Base-by-base conservation (phyloP, 2,888 invertebrate species). In the Graphium colonna region DNA sequence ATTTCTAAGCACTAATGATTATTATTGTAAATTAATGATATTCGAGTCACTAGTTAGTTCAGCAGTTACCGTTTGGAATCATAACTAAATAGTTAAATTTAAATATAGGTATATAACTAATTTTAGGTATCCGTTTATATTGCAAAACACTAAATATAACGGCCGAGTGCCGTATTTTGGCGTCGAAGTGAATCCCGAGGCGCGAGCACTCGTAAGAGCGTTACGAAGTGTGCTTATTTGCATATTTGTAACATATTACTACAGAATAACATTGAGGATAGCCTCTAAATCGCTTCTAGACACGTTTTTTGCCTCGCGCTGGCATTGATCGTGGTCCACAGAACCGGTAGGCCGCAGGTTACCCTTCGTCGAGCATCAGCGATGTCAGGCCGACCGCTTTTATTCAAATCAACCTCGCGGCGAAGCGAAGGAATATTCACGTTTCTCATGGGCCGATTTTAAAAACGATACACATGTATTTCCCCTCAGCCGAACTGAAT, bases 321-420 rank as follows among this genome's bases (percentile, higher is more conserved):
- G 83, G 82, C 85, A 82, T 86, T 86, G 87, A 77, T 77, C 79
- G 75, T 74, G 74, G 79, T 73, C 75, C 77, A 77, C 73, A 74
- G 78, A 85, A 87, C 87, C 87, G 87, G 87, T 86, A 85, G 73
- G 70, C 73, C 77, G 79, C 68, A 33, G 78, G 86, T 81, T 83
- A 82, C 83, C 85, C 85, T 85, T 84, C 88, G 79, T 75, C 77
- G 77, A 74, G 68, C 79, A 75, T 71, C 71, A 60, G 51, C 60
- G 59, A 64, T 64, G 54, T 53, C 54, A 57, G 36, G 33, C 48
- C 40, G 44, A 49, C 43, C 62, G 62, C 66, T 64, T 65, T 67
- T 69, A 73, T 69, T 67, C 61, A 70, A 72, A 71, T 65, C 60
- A 67, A 70, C 61, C 61, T 63, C 59, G 63, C 61, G 58, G 58